Evolutionary conservation across 2,797 vertebrate genomes (phyloP).

Genomic region (Serranus cabrilla): DNA sequence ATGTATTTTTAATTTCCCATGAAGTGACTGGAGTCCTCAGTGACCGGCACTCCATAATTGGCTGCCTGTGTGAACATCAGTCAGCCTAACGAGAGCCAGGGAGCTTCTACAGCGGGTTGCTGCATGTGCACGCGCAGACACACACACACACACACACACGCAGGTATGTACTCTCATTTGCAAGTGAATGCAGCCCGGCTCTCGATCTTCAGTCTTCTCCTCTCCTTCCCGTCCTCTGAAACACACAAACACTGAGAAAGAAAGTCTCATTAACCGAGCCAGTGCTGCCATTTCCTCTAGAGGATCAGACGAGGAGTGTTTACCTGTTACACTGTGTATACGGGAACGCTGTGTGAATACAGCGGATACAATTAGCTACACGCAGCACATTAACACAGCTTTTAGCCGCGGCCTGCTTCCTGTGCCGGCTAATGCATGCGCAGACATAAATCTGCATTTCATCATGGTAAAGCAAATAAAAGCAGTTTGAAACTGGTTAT

Average conservation of each 20-base stretch:
- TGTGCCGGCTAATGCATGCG: neutral
- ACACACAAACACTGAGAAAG: slow-evolving; percentile 20
- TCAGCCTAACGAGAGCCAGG: slow-evolving; percentile 82
- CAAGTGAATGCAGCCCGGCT: slow-evolving; percentile 37
- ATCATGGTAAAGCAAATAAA: neutral
- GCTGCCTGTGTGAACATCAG: slow-evolving; percentile 84
- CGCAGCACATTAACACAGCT: slow-evolving; percentile 28
- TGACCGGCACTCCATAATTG: slow-evolving; percentile 81
- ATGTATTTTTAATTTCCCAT: slow-evolving; percentile 85
- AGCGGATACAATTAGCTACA: slow-evolving; percentile 52
- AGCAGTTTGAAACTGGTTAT: too few species aligned
- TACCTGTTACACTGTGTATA: slow-evolving; percentile 53
- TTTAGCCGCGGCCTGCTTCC: slow-evolving; percentile 22
- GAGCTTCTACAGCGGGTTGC: slow-evolving; percentile 51
- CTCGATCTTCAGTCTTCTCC: slow-evolving; percentile 15
- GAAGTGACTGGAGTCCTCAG: slow-evolving; percentile 80
- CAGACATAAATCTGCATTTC: slow-evolving; percentile 14
- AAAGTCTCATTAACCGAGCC: slow-evolving; percentile 74
- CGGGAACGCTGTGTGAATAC: slow-evolving; percentile 34
- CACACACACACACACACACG: slow-evolving; percentile 45
- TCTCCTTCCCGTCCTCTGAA: slow-evolving; percentile 6
- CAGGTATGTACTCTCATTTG: slow-evolving; percentile 37
- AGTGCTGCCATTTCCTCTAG: slow-evolving; percentile 49
- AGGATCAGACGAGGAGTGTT: slow-evolving; percentile 62
- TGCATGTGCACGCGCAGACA: slow-evolving; percentile 20